Conservation (phyloP, 2,797 vertebrate species). For the Avahi laniger region DNA sequence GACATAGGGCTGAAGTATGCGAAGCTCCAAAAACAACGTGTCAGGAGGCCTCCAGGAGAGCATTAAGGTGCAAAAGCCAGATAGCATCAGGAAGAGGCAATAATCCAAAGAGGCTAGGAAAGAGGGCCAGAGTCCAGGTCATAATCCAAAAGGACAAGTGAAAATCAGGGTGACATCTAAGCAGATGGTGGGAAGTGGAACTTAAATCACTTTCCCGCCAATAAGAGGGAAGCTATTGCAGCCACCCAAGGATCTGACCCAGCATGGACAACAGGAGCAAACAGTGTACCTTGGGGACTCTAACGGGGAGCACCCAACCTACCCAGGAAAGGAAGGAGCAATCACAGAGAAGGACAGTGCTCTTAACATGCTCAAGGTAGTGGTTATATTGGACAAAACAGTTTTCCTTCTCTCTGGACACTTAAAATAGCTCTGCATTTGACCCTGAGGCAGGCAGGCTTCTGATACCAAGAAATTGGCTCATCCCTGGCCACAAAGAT, state of each 20-base stretch:
- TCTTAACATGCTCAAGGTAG: background rate
- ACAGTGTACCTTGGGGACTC: background rate
- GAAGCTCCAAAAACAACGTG: background rate
- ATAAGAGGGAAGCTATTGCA: background rate
- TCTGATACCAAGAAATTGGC: background rate
- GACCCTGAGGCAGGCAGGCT: background rate
- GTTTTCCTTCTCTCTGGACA: background rate
- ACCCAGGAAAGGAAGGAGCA: background rate
- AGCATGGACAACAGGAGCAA: background rate
- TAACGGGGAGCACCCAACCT: background rate
- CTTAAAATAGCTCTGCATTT: background rate
- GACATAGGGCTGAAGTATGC: background rate
- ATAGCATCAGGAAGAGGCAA: fast-evolving
- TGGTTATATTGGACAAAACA: background rate
- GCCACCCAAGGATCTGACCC: no score
- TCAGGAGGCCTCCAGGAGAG: background rate
- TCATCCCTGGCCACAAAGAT: background rate
- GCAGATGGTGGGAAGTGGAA: background rate
- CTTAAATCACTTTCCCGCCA: background rate
- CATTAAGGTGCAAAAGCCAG: background rate
- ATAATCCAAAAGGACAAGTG: background rate
- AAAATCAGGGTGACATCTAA: background rate
- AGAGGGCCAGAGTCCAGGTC: background rate
- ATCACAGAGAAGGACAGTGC: background rate
- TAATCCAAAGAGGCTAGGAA: background rate